Percentiles rank a stretch among this genome's conserved stretches.
These are phyloP conservation scores for Lutjanus erythropterus DNA, from an alignment of 2,113 vertebrate genomes.

Conservation along the genomic window DNA sequence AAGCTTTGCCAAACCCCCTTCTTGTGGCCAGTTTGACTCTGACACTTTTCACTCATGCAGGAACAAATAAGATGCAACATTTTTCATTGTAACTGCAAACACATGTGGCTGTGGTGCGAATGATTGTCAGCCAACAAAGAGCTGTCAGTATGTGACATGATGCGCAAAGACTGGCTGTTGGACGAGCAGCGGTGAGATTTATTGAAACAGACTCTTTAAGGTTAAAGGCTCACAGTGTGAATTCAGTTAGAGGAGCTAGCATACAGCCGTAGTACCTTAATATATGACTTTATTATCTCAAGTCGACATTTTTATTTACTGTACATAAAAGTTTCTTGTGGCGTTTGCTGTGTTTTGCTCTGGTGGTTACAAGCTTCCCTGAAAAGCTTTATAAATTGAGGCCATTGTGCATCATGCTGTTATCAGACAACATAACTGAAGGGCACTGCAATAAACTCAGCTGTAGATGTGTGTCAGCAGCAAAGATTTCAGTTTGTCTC, in stretches of 20 bases:
- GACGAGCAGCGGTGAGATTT: not conserved
- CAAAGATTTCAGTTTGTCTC: not conserved
- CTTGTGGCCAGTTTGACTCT: slow-evolving; percentile 26
- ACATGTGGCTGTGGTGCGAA: slow-evolving; percentile 31
- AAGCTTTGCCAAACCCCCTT: not conserved
- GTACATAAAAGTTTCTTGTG: not conserved
- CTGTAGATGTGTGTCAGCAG: not conserved
- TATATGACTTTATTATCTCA: not conserved
- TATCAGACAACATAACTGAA: not conserved
- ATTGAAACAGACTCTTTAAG: not conserved
- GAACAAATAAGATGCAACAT: slow-evolving; percentile 30
- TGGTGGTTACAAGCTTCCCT: not conserved
- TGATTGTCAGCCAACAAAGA: slow-evolving; percentile 20
- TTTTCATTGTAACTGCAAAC: slow-evolving; percentile 49
- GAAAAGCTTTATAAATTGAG: not conserved
- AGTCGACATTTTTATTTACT: slow-evolving; percentile 14
- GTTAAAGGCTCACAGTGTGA: not conserved
- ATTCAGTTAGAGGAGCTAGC: not conserved
- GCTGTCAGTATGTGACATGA: slow-evolving; percentile 25
- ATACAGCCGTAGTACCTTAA: not conserved
- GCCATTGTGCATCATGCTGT: not conserved
- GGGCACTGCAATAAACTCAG: not conserved
- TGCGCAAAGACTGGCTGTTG: not conserved
- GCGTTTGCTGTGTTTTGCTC: not conserved
- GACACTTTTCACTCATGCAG: not conserved